These are phyloP conservation scores for Sarcophaga peregrina DNA, from an alignment of 1,140 invertebrate genomes.

Conservation along the genomic window DNA sequence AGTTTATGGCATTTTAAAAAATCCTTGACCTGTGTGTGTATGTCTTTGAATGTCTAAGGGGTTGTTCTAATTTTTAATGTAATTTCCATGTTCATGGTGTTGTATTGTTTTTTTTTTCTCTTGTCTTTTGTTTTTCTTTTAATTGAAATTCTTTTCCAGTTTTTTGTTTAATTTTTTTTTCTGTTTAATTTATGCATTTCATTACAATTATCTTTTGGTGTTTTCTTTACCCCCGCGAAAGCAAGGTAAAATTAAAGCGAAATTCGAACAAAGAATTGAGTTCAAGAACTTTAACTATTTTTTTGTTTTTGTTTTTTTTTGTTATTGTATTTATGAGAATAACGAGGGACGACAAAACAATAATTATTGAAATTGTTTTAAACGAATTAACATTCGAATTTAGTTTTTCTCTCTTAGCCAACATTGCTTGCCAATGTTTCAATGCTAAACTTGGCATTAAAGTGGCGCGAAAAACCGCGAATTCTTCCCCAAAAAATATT, in stretches of 20 bases:
- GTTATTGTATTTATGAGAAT: background rate
- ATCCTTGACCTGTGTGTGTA: no score
- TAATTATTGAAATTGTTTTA: conserved; percentile 18
- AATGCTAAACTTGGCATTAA: conserved; percentile 13
- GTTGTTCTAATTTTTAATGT: background rate
- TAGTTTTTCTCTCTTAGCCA: background rate
- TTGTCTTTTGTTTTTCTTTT: conserved; percentile 1
- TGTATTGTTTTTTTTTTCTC: background rate
- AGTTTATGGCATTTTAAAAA: no score
- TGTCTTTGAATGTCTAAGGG: no score
- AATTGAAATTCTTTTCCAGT: background rate
- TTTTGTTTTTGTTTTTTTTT: background rate
- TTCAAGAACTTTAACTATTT: conserved; percentile 7
- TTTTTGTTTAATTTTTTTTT: no score
- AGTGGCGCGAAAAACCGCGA: conserved; percentile 38
- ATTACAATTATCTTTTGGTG: conserved; percentile 11
- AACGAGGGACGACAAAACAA: background rate
- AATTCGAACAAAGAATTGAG: no score
- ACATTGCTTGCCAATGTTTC: background rate
- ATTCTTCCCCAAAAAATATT: conserved; percentile 24
- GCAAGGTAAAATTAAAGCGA: background rate
- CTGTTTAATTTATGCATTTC: conserved; percentile 8
- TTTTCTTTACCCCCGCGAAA: background rate
- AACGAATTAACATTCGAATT: conserved; percentile 11
- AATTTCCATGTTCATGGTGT: background rate